Base-by-base conservation (phyloP, 2,888 invertebrate genomes). In the Drosophila rubida region DNA sequence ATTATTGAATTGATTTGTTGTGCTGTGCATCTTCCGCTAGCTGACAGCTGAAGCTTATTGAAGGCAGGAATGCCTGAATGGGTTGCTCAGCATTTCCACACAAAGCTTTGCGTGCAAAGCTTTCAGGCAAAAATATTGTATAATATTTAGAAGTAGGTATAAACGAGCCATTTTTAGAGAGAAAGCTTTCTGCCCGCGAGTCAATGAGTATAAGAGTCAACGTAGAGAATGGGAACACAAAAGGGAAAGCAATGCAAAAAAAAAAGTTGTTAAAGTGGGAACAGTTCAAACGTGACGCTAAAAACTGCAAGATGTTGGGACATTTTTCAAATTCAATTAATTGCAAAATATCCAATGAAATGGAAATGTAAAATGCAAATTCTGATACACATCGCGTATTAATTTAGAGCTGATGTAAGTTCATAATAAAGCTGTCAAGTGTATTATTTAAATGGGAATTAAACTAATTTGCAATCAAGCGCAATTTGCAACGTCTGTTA, bases 101-200 rank as follows among this genome's bases (percentile, higher is more conserved):
- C 23, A 55, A 60, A 70, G 75, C 70, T 70, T 50, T 39, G 2
- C 7, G 6, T n/a, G 32, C 1, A 35, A 37, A 77, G 73, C 77
- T 73, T 76, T 72, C 22, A 5, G 35, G 6, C 25, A 9, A 45
- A 42, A 71, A 50, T 53, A 71, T 73, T 76, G 35, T 72, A 57
- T 57, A 73, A 57, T 42, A 65, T 60, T 55, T 48, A 53, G 44
- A 45, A 46, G 44, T 44, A 32, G 46, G 22, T 27, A 30, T n/a
- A 45, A 55, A 37, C 11, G 54, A 64, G 51, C 13, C 54, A 53
- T 55, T 64, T 45, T 11, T 9, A 9, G 72, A 76, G 73, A 41
- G 37, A 60, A 72, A 73, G 73, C 73, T 73, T 44, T 39, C 0
- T 5, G 45, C 22, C 2, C 5, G 41, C 22, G n/a, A 41, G 35